A percentile compares a stretch with the other conserved stretches of the same genome.
These are phyloP conservation scores for Pseudotriccus pelzelni DNA, from an alignment of 2,797 vertebrate genomes.

Conservation along the genomic window DNA sequence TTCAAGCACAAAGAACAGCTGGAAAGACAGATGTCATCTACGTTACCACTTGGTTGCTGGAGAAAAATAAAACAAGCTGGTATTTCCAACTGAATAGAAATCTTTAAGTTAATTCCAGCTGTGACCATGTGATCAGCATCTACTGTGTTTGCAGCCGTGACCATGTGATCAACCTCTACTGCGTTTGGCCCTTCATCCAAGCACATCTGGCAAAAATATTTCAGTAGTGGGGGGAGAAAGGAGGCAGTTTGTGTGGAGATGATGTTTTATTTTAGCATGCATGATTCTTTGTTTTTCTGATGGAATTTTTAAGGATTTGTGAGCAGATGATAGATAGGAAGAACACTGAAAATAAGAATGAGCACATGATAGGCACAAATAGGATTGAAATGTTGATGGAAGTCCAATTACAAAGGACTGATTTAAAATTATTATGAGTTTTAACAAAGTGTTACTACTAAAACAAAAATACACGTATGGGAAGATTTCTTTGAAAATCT, in stretches of 20 bases:
- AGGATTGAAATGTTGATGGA: background rate
- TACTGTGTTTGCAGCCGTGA: slow-evolving; percentile 30
- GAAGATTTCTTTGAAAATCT: background rate
- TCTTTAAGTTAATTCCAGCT: slow-evolving; percentile 41
- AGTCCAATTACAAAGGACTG: background rate
- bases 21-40: slow-evolving; percentile 50
- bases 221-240: background rate
- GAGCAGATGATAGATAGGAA: background rate
- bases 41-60: background rate
- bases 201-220: slow-evolving; percentile 45
- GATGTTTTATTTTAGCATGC: slow-evolving; percentile 8
- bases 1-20: background rate
- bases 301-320: background rate
- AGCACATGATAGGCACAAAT: background rate
- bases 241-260: background rate
- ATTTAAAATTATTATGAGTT: background rate
- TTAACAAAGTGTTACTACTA: background rate
- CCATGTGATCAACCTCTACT: slow-evolving; percentile 29
- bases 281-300: background rate
- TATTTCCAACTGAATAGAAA: background rate
- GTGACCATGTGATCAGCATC: slow-evolving; percentile 26
- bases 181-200: background rate
- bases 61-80: slow-evolving; percentile 28
- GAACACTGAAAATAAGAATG: background rate
- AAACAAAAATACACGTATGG: background rate